These are phyloP conservation scores for Nymphalis urticae DNA, from an alignment of 2,888 invertebrate species.

Conservation along the genomic window DNA sequence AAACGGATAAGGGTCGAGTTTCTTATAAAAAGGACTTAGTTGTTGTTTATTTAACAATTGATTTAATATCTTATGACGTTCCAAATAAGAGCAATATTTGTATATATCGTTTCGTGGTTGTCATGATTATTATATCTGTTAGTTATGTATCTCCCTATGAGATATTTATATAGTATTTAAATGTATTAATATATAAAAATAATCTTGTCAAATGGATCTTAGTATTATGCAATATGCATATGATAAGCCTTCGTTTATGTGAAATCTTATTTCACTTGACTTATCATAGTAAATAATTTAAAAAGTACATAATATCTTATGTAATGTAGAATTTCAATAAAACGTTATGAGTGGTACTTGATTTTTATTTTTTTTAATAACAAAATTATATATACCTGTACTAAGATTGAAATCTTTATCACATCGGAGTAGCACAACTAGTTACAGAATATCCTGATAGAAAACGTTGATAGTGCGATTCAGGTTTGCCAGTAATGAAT, in stretches of 20 bases:
- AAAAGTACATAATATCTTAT: slow-evolving; percentile 12
- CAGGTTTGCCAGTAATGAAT: no score
- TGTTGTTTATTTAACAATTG: no score
- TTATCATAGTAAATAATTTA: slow-evolving; percentile 18
- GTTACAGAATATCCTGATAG: no score
- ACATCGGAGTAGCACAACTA: no score
- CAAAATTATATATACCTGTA: neutral
- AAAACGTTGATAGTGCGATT: no score
- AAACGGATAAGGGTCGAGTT: no score
- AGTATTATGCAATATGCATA: neutral
- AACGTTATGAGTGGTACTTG: slow-evolving; percentile 25
- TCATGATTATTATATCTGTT: slow-evolving; percentile 1
- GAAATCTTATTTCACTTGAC: slow-evolving; percentile 19
- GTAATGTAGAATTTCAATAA: slow-evolving; percentile 27
- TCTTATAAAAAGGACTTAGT: no score
- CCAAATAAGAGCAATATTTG: no score
- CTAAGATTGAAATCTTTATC: no score
- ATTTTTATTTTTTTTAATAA: slow-evolving; percentile 6
- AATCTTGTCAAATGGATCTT: neutral
- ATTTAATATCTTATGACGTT: no score
- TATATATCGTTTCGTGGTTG: neutral
- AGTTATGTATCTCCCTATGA: neutral
- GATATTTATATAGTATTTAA: neutral
- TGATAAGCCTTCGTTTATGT: slow-evolving; percentile 10
- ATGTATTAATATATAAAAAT: neutral